Evolutionary conservation across 1,140 invertebrate species (phyloP).

Genomic region (Megathymus violae): DNA sequence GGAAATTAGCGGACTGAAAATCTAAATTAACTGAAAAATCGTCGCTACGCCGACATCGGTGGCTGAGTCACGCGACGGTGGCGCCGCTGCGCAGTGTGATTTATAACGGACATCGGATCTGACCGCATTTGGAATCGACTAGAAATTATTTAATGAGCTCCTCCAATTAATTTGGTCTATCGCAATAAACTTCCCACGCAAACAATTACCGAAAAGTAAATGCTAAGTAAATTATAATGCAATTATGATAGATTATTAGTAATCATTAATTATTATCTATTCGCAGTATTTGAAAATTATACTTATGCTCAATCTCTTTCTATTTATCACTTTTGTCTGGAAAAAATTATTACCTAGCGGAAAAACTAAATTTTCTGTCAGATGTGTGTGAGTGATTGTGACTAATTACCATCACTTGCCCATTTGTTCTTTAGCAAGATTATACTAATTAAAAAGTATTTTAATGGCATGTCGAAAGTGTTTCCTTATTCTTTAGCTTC

Average conservation of each 20-base stretch:
- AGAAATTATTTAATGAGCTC: constrained; percentile 21
- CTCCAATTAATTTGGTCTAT: not conserved
- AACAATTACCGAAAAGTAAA: not conserved
- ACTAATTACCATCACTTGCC: too few relatives aligned
- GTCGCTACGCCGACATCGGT: constrained; percentile 43
- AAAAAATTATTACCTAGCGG: too few relatives aligned
- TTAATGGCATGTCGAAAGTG: too few relatives aligned
- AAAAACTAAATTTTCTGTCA: too few relatives aligned
- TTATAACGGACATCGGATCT: constrained; percentile 57
- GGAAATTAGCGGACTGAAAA: constrained; percentile 41
- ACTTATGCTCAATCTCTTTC: too few relatives aligned
- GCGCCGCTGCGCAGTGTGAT: constrained; percentile 70
- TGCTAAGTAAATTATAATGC: not conserved
- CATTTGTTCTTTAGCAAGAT: too few relatives aligned
- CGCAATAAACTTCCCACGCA: not conserved
- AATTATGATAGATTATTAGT: constrained; percentile 12
- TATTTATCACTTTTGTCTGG: too few relatives aligned
- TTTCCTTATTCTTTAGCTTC: too few relatives aligned
- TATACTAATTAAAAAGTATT: too few relatives aligned
- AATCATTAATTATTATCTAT: too few relatives aligned
- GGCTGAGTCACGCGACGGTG: constrained; percentile 59
- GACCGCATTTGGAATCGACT: constrained; percentile 47
- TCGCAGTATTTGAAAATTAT: too few relatives aligned
- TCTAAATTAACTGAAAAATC: constrained; percentile 59
- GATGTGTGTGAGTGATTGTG: too few relatives aligned